phyloP scores from a whole-genome alignment of 2,888 invertebrate genomes.

The Troides helena region DNA sequence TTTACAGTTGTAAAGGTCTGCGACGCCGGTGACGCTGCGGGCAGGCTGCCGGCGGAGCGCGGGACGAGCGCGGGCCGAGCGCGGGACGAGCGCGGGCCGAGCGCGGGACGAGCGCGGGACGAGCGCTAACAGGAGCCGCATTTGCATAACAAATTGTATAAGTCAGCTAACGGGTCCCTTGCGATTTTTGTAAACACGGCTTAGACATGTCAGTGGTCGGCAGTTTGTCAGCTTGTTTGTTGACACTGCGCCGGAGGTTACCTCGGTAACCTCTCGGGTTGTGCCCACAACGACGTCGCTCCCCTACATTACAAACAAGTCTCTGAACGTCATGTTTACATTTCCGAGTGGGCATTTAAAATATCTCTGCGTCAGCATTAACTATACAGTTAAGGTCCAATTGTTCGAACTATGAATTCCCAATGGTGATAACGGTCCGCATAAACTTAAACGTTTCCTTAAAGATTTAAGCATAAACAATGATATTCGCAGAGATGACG shows the following conservation, averaged over 20 bases:
- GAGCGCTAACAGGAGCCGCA: constrained; percentile 36
- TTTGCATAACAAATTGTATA: constrained; percentile 78
- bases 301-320: constrained; percentile 1
- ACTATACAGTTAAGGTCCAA: background rate
- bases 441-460: no score
- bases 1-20: background rate
- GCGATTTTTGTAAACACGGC: constrained; percentile 50
- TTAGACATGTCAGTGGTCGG: constrained; percentile 37
- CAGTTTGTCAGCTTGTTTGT: constrained; percentile 40
- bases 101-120: no score
- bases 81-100: no score
- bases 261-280: constrained; percentile 24
- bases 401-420: background rate
- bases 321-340: constrained; percentile 2
- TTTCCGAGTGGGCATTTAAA: background rate
- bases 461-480: no score
- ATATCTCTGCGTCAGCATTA: background rate
- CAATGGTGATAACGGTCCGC: background rate
- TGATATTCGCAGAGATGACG: no score
- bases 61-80: no score
- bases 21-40: background rate
- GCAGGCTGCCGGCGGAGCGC: background rate
- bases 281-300: constrained; percentile 11
- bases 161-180: constrained; percentile 51
- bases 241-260: constrained; percentile 48